phyloP scores from a whole-genome alignment of 2,888 invertebrate genomes.

The Sipunculus nudus region DNA sequence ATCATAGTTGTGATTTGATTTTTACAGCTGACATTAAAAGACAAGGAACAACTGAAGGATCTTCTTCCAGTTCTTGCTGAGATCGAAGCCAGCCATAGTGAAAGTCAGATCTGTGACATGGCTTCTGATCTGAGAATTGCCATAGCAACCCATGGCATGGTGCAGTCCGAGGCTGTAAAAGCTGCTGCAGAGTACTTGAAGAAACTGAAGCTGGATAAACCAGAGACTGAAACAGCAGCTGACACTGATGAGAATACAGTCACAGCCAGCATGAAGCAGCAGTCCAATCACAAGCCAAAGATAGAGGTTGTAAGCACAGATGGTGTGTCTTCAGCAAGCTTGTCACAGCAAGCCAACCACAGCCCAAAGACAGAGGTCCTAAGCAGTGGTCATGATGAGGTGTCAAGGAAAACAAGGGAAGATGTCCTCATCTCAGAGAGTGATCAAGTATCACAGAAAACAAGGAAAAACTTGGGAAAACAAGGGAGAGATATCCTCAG shows the following conservation, averaged over 20 bases:
- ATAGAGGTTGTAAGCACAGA: too few species aligned
- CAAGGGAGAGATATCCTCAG: too few species aligned
- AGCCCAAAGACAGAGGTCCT: too few species aligned
- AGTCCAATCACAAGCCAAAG: too few species aligned
- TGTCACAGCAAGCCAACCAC: too few species aligned
- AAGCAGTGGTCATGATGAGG: too few species aligned
- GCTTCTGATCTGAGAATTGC: conserved; percentile 61
- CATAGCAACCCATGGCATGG: conserved; percentile 62
- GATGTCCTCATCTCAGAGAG: too few species aligned
- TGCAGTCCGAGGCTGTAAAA: conserved; percentile 47
- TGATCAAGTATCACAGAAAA: too few species aligned
- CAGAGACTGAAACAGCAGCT: neutral
- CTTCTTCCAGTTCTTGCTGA: conserved; percentile 55
- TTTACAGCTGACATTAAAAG: conserved; percentile 47
- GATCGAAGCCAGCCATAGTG: conserved; percentile 46
- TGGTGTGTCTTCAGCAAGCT: too few species aligned
- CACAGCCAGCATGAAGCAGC: neutral
- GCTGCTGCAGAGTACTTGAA: neutral
- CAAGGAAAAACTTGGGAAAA: too few species aligned
- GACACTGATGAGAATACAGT: neutral
- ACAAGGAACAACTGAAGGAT: conserved; percentile 47
- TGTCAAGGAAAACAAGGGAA: too few species aligned
- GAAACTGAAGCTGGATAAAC: neutral
- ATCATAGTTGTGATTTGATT: too few species aligned
- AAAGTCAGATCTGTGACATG: conserved; percentile 54